Conservation (phyloP, 2,113 vertebrate species). For the Accipiter cooperii region DNA sequence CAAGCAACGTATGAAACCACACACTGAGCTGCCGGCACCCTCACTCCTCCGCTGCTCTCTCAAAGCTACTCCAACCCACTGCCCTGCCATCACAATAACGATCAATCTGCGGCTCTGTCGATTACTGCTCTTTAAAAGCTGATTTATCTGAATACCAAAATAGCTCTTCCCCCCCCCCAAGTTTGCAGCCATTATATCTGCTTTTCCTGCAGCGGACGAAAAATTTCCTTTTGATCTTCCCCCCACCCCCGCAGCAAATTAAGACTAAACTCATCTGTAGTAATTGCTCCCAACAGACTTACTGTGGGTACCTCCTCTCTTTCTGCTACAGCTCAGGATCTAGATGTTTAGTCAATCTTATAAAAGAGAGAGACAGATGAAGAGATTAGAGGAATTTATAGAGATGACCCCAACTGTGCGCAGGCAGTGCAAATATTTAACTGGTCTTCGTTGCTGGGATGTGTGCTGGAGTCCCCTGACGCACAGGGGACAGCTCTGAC, state of each 20-base stretch:
- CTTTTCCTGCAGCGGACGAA: neutral
- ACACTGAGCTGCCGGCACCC: fast-evolving
- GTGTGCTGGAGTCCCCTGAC: neutral
- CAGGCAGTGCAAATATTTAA: neutral
- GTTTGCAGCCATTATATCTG: fast-evolving
- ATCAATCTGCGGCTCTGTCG: neutral
- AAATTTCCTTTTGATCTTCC: neutral
- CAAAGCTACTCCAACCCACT: neutral
- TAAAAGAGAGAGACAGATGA: neutral
- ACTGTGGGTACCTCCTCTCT: neutral
- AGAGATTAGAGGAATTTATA: neutral
- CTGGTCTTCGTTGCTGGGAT: neutral
- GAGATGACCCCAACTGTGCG: neutral
- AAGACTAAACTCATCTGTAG: neutral
- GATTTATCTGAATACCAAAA: neutral
- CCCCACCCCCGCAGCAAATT: neutral
- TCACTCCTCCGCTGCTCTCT: neutral
- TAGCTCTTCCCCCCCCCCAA: neutral
- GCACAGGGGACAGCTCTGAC: neutral
- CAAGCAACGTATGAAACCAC: fast-evolving
- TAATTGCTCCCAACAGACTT: neutral
- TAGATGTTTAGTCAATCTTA: neutral
- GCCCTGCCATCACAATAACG: fast-evolving
- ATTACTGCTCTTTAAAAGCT: neutral
- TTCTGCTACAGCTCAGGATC: neutral